phyloP scores from a whole-genome alignment of 2,888 invertebrate species.

The Parelbella ahira region DNA sequence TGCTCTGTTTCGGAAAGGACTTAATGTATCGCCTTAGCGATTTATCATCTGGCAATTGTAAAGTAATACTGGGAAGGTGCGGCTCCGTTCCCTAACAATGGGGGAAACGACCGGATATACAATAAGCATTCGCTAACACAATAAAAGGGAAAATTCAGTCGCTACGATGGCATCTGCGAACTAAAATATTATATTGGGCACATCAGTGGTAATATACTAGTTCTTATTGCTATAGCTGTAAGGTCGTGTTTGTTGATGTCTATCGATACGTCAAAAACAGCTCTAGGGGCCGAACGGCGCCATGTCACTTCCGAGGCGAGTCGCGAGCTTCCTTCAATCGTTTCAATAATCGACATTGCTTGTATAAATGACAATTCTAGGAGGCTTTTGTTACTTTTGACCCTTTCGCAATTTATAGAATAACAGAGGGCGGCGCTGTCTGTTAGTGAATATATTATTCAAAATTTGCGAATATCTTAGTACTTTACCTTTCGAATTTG shows the following conservation, averaged over 20 bases:
- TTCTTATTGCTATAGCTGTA: constrained; percentile 29
- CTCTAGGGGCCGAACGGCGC: constrained; percentile 36
- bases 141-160: constrained; percentile 56
- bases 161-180: constrained; percentile 26
- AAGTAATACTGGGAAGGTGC: constrained; percentile 55
- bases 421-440: background rate
- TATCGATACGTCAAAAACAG: constrained; percentile 45
- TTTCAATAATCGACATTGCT: constrained; percentile 21
- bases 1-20: constrained; percentile 42
- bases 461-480: too few relatives aligned
- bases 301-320: constrained; percentile 47
- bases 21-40: constrained; percentile 60
- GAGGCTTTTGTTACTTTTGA: constrained; percentile 5
- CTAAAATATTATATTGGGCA: constrained; percentile 27
- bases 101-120: constrained; percentile 64
- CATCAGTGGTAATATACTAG: constrained; percentile 8
- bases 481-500: too few relatives aligned
- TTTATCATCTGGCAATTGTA: constrained; percentile 67
- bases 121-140: constrained; percentile 72
- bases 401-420: constrained; percentile 1
- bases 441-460: too few relatives aligned
- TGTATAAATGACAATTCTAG: constrained; percentile 15
- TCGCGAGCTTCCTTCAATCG: constrained; percentile 30
- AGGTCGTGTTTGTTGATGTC: constrained; percentile 39
- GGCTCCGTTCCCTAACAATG: constrained; percentile 54